Conservation (phyloP, 2,797 vertebrate genomes). For the Gallinago nigripennis region DNA sequence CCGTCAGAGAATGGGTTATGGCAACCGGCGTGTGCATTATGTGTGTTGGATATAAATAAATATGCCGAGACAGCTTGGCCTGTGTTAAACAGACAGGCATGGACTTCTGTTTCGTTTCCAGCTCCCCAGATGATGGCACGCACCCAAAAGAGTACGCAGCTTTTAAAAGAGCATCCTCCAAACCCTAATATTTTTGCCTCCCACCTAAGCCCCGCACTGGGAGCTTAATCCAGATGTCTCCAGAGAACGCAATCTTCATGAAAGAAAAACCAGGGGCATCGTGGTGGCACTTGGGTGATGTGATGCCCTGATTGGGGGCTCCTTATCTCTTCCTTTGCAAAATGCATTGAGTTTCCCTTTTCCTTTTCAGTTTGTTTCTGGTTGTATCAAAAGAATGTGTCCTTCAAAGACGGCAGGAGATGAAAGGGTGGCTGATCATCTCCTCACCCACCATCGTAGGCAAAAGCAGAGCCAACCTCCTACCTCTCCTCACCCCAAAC, state of each 20-base stretch:
- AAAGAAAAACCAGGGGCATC: neutral
- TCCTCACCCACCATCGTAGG: neutral
- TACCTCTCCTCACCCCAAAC: neutral
- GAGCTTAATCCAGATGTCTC: neutral
- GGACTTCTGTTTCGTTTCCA: neutral
- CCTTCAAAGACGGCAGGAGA: neutral
- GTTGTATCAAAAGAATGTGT: neutral
- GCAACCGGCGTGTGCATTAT: neutral
- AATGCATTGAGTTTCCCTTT: neutral
- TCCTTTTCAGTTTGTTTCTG: neutral
- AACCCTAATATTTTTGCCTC: neutral
- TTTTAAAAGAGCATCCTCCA: neutral
- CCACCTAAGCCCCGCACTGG: accelerated
- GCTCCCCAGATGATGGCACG: neutral
- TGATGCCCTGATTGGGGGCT: neutral
- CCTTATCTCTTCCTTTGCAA: neutral
- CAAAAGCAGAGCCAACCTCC: neutral
- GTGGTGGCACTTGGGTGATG: neutral
- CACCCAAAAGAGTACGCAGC: neutral
- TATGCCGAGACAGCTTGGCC: neutral
- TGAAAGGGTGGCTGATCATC: neutral
- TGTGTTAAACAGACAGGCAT: neutral
- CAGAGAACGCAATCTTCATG: accelerated
- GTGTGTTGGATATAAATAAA: neutral
- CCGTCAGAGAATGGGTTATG: neutral